Base-by-base conservation (phyloP, 2,888 invertebrate genomes). In the Acanthococcus lagerstroemiae region DNA sequence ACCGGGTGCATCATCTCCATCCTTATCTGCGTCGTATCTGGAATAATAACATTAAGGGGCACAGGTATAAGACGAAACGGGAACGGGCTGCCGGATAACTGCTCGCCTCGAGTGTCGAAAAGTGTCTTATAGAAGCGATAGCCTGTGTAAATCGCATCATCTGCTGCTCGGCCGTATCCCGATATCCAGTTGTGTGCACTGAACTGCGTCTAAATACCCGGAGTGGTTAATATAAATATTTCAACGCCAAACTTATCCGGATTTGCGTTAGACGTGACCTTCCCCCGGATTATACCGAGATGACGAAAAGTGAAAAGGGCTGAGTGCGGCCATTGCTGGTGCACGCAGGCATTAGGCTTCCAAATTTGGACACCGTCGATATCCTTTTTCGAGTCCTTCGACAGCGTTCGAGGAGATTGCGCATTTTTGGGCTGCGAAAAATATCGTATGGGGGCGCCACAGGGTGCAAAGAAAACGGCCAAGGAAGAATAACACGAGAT, bases 41-140 rank as follows among this genome's bases (percentile, higher is more conserved):
- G 37, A 37, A 37, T 37, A 37, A 17, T 52, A 55, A 56, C 58
- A 58, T 50, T 25, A 58, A 24, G 25, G 45, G 9, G 58, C 21
- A 45, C 37, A 58, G 58, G 45, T 44, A 58, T 45, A 45, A 58
- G 44, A 58, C 25, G 45, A 45, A 25, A 54, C 24, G 37, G n/a
- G 27, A 26, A 37, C 46, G 45, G n/a, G n/a, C n/a, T n/a, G n/a
- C n/a, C n/a, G n/a, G n/a, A n/a, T n/a, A n/a, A n/a, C 17, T 45
- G 17, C 25, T n/a, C 25, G 45, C 46, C 25, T 58, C 46, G 25
- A 25, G 21, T 58, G 22, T 52, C 61, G 50, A 52, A 61, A 60
- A 61, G 61, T 61, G 61, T 61, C 61, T 61, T 61, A 61, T 61
- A 54, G 61, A 61, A 61, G 61, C 61, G 61, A 61, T 61, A 61